phyloP scores from a whole-genome alignment of 2,797 vertebrate species.

The Megalops cyprinoides region DNA sequence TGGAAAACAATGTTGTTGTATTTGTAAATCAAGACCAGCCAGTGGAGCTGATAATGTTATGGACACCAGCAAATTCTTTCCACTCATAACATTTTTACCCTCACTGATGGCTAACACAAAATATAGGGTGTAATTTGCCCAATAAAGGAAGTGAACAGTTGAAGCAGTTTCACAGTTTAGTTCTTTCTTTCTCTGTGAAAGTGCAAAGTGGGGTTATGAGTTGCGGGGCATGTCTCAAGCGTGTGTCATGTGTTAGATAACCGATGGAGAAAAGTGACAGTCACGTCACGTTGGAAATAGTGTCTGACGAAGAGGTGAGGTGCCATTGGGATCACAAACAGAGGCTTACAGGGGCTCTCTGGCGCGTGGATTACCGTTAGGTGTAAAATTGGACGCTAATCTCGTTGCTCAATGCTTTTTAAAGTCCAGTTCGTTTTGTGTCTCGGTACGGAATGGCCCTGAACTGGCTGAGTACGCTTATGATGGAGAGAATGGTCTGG shows the following conservation, averaged over 20 bases:
- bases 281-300: slow-evolving; percentile 46
- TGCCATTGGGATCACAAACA: slow-evolving; percentile 62
- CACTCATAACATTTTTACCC: background rate
- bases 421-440: slow-evolving; percentile 51
- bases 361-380: slow-evolving; percentile 73
- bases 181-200: background rate
- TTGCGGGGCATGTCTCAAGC: slow-evolving; percentile 31
- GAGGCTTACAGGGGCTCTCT: slow-evolving; percentile 65
- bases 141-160: background rate
- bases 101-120: background rate
- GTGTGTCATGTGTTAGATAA: slow-evolving; percentile 62
- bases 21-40: background rate
- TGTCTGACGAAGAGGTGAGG: slow-evolving; percentile 40
- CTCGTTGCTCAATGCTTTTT: slow-evolving; percentile 70
- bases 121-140: background rate
- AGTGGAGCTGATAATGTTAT: background rate
- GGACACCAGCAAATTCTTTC: background rate
- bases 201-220: too few species aligned
- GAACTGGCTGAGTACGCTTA: background rate
- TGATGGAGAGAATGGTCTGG: background rate
- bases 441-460: background rate
- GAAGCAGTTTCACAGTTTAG: too few species aligned
- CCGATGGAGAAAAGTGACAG: slow-evolving; percentile 30
- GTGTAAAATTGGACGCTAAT: slow-evolving; percentile 81
- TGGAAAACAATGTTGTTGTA: slow-evolving; percentile 3